Base-by-base conservation (phyloP, 1,140 invertebrate genomes). In the Polypedilum vanderplanki region DNA sequence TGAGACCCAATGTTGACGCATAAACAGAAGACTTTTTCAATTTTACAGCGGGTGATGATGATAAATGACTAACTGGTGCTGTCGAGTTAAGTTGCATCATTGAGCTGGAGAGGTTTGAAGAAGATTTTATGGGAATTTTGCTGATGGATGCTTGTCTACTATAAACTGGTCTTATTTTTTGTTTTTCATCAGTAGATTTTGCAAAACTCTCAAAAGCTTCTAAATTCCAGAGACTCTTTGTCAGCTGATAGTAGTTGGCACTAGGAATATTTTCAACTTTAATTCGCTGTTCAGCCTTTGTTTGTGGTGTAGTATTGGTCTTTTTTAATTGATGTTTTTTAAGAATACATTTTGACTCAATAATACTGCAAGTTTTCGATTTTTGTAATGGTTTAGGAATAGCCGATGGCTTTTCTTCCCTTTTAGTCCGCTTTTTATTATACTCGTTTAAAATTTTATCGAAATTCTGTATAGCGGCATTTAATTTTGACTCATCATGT, bases 321-420 rank as follows among this genome's bases (percentile, higher is more conserved):
- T 74, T 80, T 33, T 33, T 33, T 5, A 33, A 33, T 33, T 33
- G 24, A 33, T 33, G 77, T 78, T 86, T 87, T 77, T 88, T 88
- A 65, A 87, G 81, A 75, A 87, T 87, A 78, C 87, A 88, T 77
- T 85, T 84, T 1, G 86, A 87, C 78, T 87, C 87, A 73, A 88
- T 88, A 75, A 88, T 87, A 76, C 86, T 87, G 79, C 87, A 88
- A 76, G 87, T 87, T 79, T 87, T 87, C 4, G 87, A 86, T 80
- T 88, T 87, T 77, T 87, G 85, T 65, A 88, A 78, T 78, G 84
- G 84, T 57, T 86, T 85, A 15, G 85, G 83, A 76, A 84, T 79
- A 75, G 84, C 85, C 70, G 76, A 75, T 33, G 74, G 41, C 65
- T 33, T 22, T 41, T 73, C 73, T 40, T 73, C 33, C 15, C 8